A percentile compares a stretch with the other conserved stretches of the same genome.
Conservation (phyloP, 2,113 vertebrate genomes). For the Garra rufa region DNA sequence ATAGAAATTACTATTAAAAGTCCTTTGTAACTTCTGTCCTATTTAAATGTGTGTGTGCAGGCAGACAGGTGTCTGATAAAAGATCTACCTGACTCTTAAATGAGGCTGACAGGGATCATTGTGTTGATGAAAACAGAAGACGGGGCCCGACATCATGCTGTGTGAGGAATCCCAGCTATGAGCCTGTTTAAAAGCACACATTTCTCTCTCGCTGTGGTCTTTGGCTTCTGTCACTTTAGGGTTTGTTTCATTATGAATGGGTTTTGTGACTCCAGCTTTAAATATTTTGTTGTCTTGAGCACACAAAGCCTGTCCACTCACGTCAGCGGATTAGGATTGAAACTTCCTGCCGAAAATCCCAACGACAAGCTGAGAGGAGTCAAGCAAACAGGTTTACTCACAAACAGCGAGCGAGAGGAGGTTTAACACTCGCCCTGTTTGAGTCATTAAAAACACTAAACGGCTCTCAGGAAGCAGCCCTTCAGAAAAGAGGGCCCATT, state of each 20-base stretch:
- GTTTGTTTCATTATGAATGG: background rate
- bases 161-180: constrained; percentile 20
- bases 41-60: background rate
- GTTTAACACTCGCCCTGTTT: background rate
- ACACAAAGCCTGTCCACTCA: constrained; percentile 2
- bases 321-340: constrained; percentile 29
- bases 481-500: constrained; percentile 23
- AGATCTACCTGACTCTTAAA: background rate
- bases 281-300: background rate
- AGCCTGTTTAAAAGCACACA: background rate
- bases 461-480: constrained; percentile 6
- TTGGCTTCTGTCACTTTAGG: constrained; percentile 15
- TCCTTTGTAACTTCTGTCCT: background rate
- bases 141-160: background rate
- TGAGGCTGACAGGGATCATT: constrained; percentile 6
- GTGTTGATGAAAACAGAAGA: constrained; percentile 4
- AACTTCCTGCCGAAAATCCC: constrained; percentile 34
- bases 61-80: background rate
- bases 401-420: background rate
- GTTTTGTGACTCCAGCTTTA: background rate
- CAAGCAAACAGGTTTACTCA: constrained; percentile 6
- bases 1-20: too few relatives aligned
- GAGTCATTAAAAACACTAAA: constrained; percentile 25
- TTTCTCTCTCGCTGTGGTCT: constrained; percentile 1
- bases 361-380: constrained; percentile 1